phyloP scores from a whole-genome alignment of 2,888 invertebrate species.

The Leptogaster cylindrica region DNA sequence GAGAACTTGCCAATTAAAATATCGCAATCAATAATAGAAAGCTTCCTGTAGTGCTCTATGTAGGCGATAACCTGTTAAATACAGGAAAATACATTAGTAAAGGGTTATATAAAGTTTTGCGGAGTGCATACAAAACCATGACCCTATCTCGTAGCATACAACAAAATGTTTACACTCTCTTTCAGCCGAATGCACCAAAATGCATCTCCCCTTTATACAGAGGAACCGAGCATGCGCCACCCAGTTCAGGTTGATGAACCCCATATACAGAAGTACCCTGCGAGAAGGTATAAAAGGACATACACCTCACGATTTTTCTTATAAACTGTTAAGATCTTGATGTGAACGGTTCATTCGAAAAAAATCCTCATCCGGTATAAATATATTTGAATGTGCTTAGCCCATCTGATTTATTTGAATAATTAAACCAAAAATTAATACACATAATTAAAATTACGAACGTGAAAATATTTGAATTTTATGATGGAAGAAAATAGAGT shows the following conservation, averaged over 20 bases:
- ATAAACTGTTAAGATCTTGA: no score
- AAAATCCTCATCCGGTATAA: no score
- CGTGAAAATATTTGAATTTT: no score
- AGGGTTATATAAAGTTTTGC: no score
- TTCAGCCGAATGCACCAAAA: background rate
- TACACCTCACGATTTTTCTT: background rate
- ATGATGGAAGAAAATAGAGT: slow-evolving; percentile 58
- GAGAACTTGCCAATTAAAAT: no score
- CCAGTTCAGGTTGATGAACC: background rate
- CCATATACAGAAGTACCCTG: background rate
- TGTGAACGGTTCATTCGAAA: background rate
- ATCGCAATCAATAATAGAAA: no score
- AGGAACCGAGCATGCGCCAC: slow-evolving; percentile 2
- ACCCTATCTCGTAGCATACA: background rate
- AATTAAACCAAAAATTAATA: no score
- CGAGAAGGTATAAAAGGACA: slow-evolving; percentile 26
- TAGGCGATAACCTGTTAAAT: no score
- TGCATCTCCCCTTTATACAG: background rate
- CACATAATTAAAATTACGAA: no score
- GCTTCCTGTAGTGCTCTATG: no score
- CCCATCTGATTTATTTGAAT: no score
- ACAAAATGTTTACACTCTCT: slow-evolving; percentile 22
- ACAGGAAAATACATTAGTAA: no score
- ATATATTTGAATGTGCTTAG: background rate
- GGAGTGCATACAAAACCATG: background rate